Percentiles rank a stretch among this genome's conserved stretches.
phyloP scores from a whole-genome alignment of 2,888 invertebrate genomes.

The Leptarthrus brevirostris region DNA sequence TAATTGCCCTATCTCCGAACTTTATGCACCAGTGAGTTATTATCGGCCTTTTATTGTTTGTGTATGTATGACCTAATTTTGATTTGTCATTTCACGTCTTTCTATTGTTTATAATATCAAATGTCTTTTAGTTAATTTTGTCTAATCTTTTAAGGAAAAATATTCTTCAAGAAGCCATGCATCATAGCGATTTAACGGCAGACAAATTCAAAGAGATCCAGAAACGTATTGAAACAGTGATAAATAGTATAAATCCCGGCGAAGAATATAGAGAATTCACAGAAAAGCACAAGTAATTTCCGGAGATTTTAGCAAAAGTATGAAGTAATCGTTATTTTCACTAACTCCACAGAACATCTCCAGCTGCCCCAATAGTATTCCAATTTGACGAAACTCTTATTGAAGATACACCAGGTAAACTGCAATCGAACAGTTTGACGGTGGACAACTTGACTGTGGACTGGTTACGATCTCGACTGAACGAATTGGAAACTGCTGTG shows the following conservation, averaged over 20 bases:
- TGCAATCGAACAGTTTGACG: conserved; percentile 87
- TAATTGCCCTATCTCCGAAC: no score
- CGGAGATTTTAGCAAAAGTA: neutral
- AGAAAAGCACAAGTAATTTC: conserved; percentile 83
- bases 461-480: conserved; percentile 83
- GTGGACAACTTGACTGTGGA: conserved; percentile 94
- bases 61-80: no score
- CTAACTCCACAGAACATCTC: conserved; percentile 74
- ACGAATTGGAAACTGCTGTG: conserved; percentile 81
- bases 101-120: no score
- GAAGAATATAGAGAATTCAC: conserved; percentile 92
- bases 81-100: no score
- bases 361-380: conserved; percentile 81
- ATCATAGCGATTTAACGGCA: conserved; percentile 81
- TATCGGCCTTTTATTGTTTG: no score
- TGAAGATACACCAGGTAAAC: conserved; percentile 87
- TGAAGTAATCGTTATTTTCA: neutral
- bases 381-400: conserved; percentile 89
- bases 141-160: conserved; percentile 74
- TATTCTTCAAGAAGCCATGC: conserved; percentile 82
- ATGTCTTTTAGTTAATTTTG: no score
- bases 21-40: no score
- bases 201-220: conserved; percentile 85
- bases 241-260: conserved; percentile 82
- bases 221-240: conserved; percentile 78